These are phyloP conservation scores for Esox niger DNA, from an alignment of 2,113 vertebrate genomes.

Conservation along the genomic window DNA sequence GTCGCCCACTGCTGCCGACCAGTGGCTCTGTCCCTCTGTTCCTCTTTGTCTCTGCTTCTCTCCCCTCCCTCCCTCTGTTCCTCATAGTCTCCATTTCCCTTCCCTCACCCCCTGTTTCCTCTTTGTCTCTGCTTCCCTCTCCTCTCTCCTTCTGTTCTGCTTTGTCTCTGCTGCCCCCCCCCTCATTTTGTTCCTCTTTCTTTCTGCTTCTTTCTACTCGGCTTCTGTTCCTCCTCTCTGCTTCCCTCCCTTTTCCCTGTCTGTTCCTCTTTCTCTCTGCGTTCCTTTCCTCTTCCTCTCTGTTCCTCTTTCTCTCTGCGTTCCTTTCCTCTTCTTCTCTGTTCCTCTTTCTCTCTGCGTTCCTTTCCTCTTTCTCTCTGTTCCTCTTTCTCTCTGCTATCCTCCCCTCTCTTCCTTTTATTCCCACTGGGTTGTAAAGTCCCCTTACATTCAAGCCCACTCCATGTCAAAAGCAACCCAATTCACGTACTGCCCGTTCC, in stretches of 20 bases:
- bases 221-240: conserved; percentile 26
- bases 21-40: not conserved
- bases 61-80: conserved; percentile 39
- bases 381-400: conserved; percentile 11
- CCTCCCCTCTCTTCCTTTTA: conserved; percentile 48
- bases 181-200: conserved; percentile 15
- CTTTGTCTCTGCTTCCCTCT: conserved; percentile 1
- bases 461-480: too few species aligned
- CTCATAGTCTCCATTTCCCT: conserved; percentile 17
- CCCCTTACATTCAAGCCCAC: too few species aligned
- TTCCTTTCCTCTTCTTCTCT: conserved; percentile 8
- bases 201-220: not conserved
- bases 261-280: conserved; percentile 13
- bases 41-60: conserved; percentile 51
- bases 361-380: conserved; percentile 3
- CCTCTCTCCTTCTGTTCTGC: conserved; percentile 8
- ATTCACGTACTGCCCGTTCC: too few species aligned
- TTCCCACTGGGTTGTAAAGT: conserved; percentile 30
- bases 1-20: not conserved
- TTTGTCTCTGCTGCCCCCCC: conserved; percentile 3
- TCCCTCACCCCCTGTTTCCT: conserved; percentile 10
- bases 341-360: not conserved
- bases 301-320: not conserved
- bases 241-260: conserved; percentile 53
- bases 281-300: conserved; percentile 17